phyloP scores from a whole-genome alignment of 2,797 vertebrate species.

The Smutsia gigantea region DNA sequence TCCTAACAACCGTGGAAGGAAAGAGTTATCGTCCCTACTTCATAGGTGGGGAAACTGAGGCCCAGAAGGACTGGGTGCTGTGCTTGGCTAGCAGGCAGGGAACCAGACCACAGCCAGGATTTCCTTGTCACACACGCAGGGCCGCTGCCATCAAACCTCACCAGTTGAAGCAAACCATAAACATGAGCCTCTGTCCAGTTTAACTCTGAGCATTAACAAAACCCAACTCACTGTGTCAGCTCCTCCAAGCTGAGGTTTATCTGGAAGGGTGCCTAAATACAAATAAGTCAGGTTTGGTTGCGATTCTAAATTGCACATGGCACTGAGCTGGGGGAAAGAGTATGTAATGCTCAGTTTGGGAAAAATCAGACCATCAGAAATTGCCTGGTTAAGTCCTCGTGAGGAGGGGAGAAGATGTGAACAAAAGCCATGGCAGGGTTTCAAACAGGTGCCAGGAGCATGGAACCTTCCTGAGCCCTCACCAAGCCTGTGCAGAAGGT shows the following conservation, averaged over 20 bases:
- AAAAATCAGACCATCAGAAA: neutral
- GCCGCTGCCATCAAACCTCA: neutral
- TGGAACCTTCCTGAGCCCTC: neutral
- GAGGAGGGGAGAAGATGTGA: neutral
- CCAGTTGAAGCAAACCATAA: neutral
- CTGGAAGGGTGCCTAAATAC: neutral
- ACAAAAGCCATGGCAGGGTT: neutral
- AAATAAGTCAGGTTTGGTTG: neutral
- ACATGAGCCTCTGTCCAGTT: neutral
- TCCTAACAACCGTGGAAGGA: neutral
- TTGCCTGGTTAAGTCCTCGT: neutral
- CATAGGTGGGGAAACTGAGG: neutral
- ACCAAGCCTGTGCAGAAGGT: neutral
- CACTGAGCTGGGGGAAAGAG: neutral
- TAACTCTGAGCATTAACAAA: neutral
- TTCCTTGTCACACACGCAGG: neutral
- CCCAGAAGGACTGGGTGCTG: neutral
- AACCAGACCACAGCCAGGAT: neutral
- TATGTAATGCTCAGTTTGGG: neutral
- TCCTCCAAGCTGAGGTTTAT: neutral
- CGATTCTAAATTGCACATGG: neutral
- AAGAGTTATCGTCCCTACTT: neutral
- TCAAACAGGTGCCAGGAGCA: rapidly evolving
- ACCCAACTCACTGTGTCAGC: neutral
- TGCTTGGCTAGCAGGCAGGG: neutral